Conservation (phyloP, 2,888 invertebrate species). For the Adelognathus sp. region DNA sequence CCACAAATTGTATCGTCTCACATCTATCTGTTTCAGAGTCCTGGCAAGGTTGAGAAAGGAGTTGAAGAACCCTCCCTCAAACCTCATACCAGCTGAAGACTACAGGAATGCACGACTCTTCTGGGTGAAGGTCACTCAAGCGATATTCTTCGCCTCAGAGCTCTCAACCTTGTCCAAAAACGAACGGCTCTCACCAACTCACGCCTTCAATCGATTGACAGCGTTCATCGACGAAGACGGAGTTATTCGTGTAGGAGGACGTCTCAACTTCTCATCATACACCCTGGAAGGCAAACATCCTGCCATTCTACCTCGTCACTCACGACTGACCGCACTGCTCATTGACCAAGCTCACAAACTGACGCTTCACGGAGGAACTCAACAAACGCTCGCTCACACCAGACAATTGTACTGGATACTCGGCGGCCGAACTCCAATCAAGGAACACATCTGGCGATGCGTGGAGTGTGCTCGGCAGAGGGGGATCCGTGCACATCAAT, state of each 20-base stretch:
- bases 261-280: slow-evolving; percentile 25
- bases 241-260: slow-evolving; percentile 46
- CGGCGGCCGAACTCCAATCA: slow-evolving; percentile 17
- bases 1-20: too few species aligned
- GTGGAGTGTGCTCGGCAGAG: slow-evolving; percentile 33
- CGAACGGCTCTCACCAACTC: neutral
- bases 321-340: too few species aligned
- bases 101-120: too few species aligned
- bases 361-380: too few species aligned
- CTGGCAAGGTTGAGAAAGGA: too few species aligned
- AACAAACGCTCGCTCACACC: slow-evolving; percentile 15
- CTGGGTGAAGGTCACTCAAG: slow-evolving; percentile 3
- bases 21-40: too few species aligned
- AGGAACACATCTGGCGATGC: slow-evolving; percentile 35
- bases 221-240: slow-evolving; percentile 32
- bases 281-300: slow-evolving; percentile 2
- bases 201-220: slow-evolving; percentile 13
- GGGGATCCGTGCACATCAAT: slow-evolving; percentile 31
- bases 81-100: too few species aligned
- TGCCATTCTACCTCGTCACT: neutral
- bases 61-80: too few species aligned
- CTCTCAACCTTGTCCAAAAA: neutral
- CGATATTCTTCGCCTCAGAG: neutral
- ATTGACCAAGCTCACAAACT: too few species aligned
- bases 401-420: slow-evolving; percentile 41